Base-by-base conservation (phyloP, 2,113 vertebrate genomes). In the Myiozetetes cayanensis region DNA sequence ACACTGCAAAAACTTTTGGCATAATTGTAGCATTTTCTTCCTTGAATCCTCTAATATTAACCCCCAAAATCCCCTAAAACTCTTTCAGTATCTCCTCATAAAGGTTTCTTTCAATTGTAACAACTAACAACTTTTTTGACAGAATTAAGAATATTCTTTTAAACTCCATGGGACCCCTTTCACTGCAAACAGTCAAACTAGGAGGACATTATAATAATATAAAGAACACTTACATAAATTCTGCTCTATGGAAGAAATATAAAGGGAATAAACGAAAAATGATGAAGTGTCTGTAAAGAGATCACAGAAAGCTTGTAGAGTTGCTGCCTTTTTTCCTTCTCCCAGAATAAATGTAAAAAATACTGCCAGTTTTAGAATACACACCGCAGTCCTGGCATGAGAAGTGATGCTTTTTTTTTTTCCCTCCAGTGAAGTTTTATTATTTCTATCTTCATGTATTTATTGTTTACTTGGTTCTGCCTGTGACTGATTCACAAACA, bases 381-480 rank as follows among this genome's bases (percentile, higher is more conserved):
- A 81, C 12, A 55, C 35, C 74, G 52, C 50, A 80, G 43, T 93
- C 27, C 50, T 91, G 91, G 71, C 71, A 83, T 43, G 23, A 79
- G 15, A 58, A 75, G 10, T 8, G 15, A 19, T 31, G 35, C 2
- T 17, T 30, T 62, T 66, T 66, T 47, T 90, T 91, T 13, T 52
- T 66, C 8, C 20, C 41, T 68, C 31, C n/a, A 56, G 46, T 66
- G 43, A 89, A 93, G 55, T 74, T 89, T 76, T 95, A 82, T 87
- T 90, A 85, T 96, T 96, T 96, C 43, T 91, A 71, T 91, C 94
- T 85, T 90, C 59, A 52, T 93, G 63, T 62, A 70, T 91, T 95
- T 92, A 92, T 96, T 97, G 89, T 96, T 96, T 96, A 91, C 85
- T 87, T 91, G 71, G 70, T 89, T 91, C 90, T 96, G 89, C 50